A percentile compares a stretch with the other conserved stretches of the same genome.
Conservation (phyloP, 2,888 invertebrate genomes). For the Xestia ashworthii region DNA sequence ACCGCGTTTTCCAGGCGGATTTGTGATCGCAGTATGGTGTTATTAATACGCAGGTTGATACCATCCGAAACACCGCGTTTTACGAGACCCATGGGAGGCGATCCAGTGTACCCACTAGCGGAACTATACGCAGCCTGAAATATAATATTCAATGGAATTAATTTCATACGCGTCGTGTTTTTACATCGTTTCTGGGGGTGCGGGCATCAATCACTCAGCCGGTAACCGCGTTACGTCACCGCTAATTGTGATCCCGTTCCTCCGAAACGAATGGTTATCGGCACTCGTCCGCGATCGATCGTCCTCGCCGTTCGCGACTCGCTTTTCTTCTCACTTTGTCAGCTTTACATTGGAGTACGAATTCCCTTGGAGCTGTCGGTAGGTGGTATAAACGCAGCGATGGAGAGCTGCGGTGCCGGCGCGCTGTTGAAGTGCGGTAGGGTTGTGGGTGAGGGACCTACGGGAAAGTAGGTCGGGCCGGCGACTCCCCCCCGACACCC, state of each 20-base stretch:
- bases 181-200: conserved; percentile 55
- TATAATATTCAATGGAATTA: conserved; percentile 48
- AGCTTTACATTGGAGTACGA: conserved; percentile 80
- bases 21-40: conserved; percentile 44
- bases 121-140: conserved; percentile 24
- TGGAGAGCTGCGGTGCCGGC: conserved; percentile 70
- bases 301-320: conserved; percentile 65
- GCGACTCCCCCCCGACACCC: conserved; percentile 65
- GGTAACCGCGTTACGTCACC: conserved; percentile 82
- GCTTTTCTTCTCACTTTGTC: conserved; percentile 75
- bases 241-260: conserved; percentile 85
- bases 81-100: conserved; percentile 45
- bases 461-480: conserved; percentile 83
- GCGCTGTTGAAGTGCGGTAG: conserved; percentile 70
- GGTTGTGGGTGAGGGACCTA: conserved; percentile 75
- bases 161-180: conserved; percentile 58
- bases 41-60: conserved; percentile 52
- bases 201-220: conserved; percentile 75
- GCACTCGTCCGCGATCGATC: conserved; percentile 78
- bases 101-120: not conserved
- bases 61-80: conserved; percentile 32
- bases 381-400: conserved; percentile 72
- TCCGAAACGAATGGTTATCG: conserved; percentile 73
- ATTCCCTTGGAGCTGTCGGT: conserved; percentile 75
- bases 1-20: conserved; percentile 40